phyloP scores from a whole-genome alignment of 2,888 invertebrate genomes.

The Disparrhopalites patrizii region DNA sequence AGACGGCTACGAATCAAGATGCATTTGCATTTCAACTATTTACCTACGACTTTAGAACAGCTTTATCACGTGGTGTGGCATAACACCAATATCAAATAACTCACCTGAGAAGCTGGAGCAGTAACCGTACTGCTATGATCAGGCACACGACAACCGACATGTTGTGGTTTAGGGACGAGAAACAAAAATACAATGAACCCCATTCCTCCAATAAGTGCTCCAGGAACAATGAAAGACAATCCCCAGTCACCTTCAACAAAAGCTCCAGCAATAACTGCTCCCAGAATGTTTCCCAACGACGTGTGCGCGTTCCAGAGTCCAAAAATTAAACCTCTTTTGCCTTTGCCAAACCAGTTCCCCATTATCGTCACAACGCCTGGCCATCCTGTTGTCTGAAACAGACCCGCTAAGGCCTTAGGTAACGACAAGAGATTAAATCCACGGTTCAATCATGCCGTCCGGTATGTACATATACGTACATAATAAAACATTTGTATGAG shows the following conservation, averaged over 20 bases:
- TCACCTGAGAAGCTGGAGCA: constrained; percentile 7
- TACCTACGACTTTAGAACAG: no score
- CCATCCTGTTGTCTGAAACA: constrained; percentile 93
- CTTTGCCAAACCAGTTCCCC: constrained; percentile 95
- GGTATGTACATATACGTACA: not conserved
- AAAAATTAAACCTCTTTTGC: constrained; percentile 82
- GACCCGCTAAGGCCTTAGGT: constrained; percentile 68
- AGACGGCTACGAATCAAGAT: not conserved
- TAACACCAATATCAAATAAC: not conserved
- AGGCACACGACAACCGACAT: constrained; percentile 62
- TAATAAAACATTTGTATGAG: not conserved
- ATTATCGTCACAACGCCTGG: constrained; percentile 90
- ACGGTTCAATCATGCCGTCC: not conserved
- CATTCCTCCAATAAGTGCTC: constrained; percentile 67
- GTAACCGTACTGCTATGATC: constrained; percentile 46
- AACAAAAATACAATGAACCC: constrained; percentile 77
- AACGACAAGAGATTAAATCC: not conserved
- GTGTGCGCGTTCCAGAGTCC: constrained; percentile 98
- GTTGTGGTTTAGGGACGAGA: constrained; percentile 74
- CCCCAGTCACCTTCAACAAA: constrained; percentile 88
- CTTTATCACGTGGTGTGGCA: no score
- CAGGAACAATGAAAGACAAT: constrained; percentile 80
- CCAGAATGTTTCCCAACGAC: constrained; percentile 90
- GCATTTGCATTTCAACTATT: not conserved
- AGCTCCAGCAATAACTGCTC: constrained; percentile 79